Base-by-base conservation (phyloP, 1,140 invertebrate species). In the Cardiocondyla obscurior region DNA sequence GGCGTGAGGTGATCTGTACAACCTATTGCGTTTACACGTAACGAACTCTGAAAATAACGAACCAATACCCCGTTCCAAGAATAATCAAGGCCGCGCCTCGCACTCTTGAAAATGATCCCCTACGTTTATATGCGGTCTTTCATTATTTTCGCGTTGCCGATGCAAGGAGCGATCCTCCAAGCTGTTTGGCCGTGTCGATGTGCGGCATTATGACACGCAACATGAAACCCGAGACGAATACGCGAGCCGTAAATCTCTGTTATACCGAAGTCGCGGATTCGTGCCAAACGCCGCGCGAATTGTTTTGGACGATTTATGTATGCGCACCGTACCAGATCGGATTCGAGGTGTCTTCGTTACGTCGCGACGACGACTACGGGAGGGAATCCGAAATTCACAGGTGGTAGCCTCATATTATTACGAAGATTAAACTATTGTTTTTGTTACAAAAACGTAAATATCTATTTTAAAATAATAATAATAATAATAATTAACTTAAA, bases 11-110 rank as follows among this genome's bases (percentile, higher is more conserved):
- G 42, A 77, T 79, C 33, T 39, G 51, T 73, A 25, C 19, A 69
- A 55, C 28, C 49, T 33, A 39, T n/a, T 51, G n/a, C 46, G 62
- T 60, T 77, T 69, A 53, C 46, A 69, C 46, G 67, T 33, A 79
- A 67, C 46, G 53, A 69, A 42, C 46, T 79, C 74, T 79, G 74
- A 79, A 79, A 79, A 79, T 79, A 79, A 79, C 74, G 69, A 79
- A 65, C 62, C 74, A 69, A 79, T 79, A 79, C 62, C 62, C 22
- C 62, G 62, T 69, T 67, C 74, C 62, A 53, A 79, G 74, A 79
- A 79, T 79, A 79, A 79, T 79, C 74, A 79, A 79, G 74, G 74
- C 33, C 74, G 25, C 46, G 33, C 60, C 60, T 65, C 39, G 62
- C 62, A 79, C 62, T 55, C 74, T 79, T 79, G 74, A 79, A 79